These are phyloP conservation scores for Dipodomys stephensi DNA, from an alignment of 2,113 vertebrate species.

Conservation along the genomic window DNA sequence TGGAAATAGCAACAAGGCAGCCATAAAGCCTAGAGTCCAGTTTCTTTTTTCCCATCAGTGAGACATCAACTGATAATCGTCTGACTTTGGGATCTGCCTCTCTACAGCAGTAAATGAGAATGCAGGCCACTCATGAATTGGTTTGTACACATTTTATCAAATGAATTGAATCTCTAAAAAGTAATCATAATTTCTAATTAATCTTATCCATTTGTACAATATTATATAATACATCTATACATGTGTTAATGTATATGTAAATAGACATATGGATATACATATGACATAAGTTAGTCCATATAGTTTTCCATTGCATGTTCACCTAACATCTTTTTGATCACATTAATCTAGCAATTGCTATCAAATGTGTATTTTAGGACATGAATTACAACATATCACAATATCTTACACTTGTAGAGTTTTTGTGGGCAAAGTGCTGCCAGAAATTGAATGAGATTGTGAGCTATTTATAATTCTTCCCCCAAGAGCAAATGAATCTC, in stretches of 20 bases:
- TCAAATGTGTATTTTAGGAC: background rate
- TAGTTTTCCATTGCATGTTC: background rate
- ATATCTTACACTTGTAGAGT: background rate
- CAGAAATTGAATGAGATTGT: background rate
- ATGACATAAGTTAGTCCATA: background rate
- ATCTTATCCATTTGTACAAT: background rate
- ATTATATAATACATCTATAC: background rate
- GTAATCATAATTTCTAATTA: background rate
- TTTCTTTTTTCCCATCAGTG: background rate
- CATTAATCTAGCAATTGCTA: background rate
- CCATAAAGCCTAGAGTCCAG: background rate
- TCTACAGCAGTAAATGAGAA: background rate
- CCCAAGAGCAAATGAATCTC: background rate
- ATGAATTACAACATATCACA: background rate
- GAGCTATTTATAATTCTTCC: slow-evolving; percentile 35
- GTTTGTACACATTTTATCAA: background rate
- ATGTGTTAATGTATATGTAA: accelerated
- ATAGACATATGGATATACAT: too few relatives aligned
- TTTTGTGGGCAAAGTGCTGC: background rate
- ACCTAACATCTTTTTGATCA: background rate
- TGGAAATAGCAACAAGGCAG: background rate
- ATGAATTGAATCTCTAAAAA: background rate
- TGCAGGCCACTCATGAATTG: background rate
- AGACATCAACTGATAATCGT: background rate
- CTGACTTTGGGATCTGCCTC: background rate